Evolutionary conservation across 2,888 invertebrate genomes (phyloP), one percentile per base, ranked within the genome.

Genomic region (Dynastes hyllus): DNA sequence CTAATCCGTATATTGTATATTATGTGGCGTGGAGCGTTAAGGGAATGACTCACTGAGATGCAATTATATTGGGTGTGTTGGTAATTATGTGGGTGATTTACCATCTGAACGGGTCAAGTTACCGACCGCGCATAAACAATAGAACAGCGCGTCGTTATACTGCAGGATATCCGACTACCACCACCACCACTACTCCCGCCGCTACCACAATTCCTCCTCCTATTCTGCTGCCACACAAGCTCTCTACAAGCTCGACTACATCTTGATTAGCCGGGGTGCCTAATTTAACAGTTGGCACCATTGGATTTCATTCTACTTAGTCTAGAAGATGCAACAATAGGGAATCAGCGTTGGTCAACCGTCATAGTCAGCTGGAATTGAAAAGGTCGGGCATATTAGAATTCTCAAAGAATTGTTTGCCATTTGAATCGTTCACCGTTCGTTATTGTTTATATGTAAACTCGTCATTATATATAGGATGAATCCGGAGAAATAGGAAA

Each of bases 71-170:
- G 83, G 83, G 83, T 83, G 83, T 83, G 83, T 81, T 81, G 80
- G 81, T 82, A 83, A 82, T 83, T 83, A 83, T 83, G 83, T 83
- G 83, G 83, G 83, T 83, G 83, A 83, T 83, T 83, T 83, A 83
- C 83, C 83, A 81, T 80, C 80, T 78, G 79, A 81, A 77, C 79
- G 81, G 80, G 82, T 83, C 82, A 81, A 79, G 81, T 82, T 83
- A 80, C 82, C 82, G 81, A 81, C 79, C 81, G 82, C 81, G 78
- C 81, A 82, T 67, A 80, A 81, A 82, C 82, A 82, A 82, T 82
- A 79, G 82, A 78, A 65, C 73, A 73, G 32, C 73, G 78, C 71
- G 45, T 71, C 70, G 78, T 78, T 78, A 50, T 75, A 65, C 71
- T 71, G 65, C 71, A 78, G 78, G 78, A 78, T 65, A 78, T 78